Evolutionary conservation across 1,140 invertebrate species (phyloP), one percentile per base, ranked within the genome.

Genomic region (Drosophila sechellia): DNA sequence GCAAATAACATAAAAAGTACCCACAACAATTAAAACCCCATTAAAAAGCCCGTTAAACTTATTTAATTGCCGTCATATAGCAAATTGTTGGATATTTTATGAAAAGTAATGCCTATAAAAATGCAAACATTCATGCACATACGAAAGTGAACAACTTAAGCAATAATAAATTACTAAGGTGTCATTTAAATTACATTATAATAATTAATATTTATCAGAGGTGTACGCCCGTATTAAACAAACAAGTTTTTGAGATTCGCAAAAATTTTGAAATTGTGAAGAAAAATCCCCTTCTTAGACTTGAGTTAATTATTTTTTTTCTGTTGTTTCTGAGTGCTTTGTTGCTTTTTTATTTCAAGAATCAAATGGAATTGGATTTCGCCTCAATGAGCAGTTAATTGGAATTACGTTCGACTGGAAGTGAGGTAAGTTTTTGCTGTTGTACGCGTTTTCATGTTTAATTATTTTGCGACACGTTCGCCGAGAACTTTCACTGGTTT

Each of bases 391-490:
- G n/a, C 61, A 31, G 55, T 69, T 69, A 55, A 55, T 55, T 66
- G 66, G 49, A 66, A 42, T 50, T 22, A 11, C 31, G 5, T 40
- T 69, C n/a, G 46, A 27, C 25, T 39, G 40, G 50, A 54, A 27
- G 49, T 55, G 42, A 55, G 66, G 66, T 70, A 50, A 66, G 66
- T 46, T 45, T 15, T 35, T 20, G 40, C 4, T 39, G 37, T 0
- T 39, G 37, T 8, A 31, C 1, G 8, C 6, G 6, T 39, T 63
- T 63, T 39, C 58, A 15, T 63, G 59, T 63, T 40, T 40, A 34
- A 31, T 63, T 40, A 50, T 64, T 58, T 64, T 66, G 63, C 58
- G 58, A 64, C 63, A 66, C 58, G 63, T 50, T 66, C 45, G 63
- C 27, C 13, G 54, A 63, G 60, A 63, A 63, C 63, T 66, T 66